phyloP scores from a whole-genome alignment of 2,888 invertebrate genomes.

The Cecidostiba fungosa region DNA sequence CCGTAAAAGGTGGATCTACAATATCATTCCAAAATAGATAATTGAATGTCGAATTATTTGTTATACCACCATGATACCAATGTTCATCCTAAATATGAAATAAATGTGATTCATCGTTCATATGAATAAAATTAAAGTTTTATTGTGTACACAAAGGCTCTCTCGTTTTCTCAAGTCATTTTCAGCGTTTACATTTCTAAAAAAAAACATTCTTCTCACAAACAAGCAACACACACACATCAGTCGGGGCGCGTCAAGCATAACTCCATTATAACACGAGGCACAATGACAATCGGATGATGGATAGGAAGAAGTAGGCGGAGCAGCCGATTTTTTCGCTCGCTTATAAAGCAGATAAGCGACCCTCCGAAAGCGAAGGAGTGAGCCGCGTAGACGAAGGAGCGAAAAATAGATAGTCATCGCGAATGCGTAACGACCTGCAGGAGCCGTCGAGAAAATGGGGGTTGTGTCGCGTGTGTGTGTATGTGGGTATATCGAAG shows the following conservation, averaged over 20 bases:
- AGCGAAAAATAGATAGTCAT: constrained; percentile 1
- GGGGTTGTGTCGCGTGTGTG: neutral
- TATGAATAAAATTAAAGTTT: constrained; percentile 61
- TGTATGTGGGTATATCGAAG: neutral
- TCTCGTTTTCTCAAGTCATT: neutral
- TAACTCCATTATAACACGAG: neutral
- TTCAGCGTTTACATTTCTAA: neutral
- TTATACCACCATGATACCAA: constrained; percentile 57
- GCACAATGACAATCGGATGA: constrained; percentile 35
- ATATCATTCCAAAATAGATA: constrained; percentile 43
- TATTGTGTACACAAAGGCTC: constrained; percentile 26
- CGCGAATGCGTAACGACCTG: neutral
- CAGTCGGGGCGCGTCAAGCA: neutral
- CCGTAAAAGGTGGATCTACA: neutral
- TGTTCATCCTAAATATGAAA: constrained; percentile 62
- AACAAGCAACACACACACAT: neutral
- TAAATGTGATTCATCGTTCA: constrained; percentile 64
- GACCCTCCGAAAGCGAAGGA: constrained; percentile 63
- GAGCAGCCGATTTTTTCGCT: constrained; percentile 66
- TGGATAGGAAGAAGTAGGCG: constrained; percentile 66
- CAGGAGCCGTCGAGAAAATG: constrained; percentile 4
- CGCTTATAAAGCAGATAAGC: constrained; percentile 69
- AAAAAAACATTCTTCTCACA: neutral
- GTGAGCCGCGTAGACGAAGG: neutral
- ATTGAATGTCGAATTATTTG: constrained; percentile 61